Conservation (phyloP, 2,797 vertebrate genomes). For the Pseudochromis fuscus region DNA sequence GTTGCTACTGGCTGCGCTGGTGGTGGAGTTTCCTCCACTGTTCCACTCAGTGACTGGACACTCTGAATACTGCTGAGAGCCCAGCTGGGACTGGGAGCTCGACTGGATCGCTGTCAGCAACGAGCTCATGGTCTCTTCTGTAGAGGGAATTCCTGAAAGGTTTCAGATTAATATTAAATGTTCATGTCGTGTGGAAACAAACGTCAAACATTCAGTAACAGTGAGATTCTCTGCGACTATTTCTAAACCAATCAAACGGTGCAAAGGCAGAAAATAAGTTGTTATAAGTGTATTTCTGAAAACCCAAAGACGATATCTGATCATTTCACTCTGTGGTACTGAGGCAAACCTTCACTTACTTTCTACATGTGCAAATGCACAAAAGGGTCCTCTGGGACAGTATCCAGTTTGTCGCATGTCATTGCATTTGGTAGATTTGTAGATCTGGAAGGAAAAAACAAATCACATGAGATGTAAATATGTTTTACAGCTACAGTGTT, state of each 20-base stretch:
- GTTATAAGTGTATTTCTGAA: no score
- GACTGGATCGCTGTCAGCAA: conserved; percentile 87
- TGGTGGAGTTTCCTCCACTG: conserved; percentile 83
- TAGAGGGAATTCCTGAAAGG: conserved; percentile 86
- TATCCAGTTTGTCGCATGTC: conserved; percentile 95
- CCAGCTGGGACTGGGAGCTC: conserved; percentile 83
- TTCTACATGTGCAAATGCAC: conserved; percentile 94
- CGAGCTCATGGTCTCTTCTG: conserved; percentile 87
- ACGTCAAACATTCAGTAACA: background rate
- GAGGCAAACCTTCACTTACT: conserved; percentile 81
- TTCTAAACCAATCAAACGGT: background rate
- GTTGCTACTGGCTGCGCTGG: conserved; percentile 82
- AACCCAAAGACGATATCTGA: no score
- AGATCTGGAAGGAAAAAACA: conserved; percentile 85
- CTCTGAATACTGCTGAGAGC: conserved; percentile 87
- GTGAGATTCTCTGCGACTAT: no score
- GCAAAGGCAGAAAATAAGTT: no score
- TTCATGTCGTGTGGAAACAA: background rate
- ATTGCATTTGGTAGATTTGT: conserved; percentile 97
- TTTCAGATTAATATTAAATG: conserved; percentile 5
- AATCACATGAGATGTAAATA: background rate
- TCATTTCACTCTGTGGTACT: no score
- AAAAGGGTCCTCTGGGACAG: conserved; percentile 94
- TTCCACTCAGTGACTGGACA: conserved; percentile 89
- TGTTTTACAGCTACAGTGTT: background rate